Percentiles rank a stretch among this genome's conserved stretches.
Evolutionary conservation across 2,113 vertebrate genomes (phyloP).

Genomic region (Grus americana): DNA sequence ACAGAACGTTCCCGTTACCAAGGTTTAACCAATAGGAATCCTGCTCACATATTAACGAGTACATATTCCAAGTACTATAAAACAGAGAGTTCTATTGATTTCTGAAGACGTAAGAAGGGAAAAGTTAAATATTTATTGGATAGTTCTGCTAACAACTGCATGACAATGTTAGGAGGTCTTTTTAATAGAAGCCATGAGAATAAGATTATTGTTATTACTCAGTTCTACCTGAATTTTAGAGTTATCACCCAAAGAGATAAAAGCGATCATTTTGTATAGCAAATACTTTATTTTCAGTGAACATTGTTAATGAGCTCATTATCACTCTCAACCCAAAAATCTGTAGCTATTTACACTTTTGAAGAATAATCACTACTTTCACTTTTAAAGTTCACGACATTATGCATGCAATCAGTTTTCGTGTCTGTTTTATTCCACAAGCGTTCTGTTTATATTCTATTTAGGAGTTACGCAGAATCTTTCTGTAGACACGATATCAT

Average conservation of each 20-base stretch:
- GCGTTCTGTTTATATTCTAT: not conserved
- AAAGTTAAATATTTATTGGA: slow-evolving; percentile 39
- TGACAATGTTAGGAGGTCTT: not conserved
- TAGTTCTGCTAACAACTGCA: not conserved
- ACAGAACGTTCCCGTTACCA: slow-evolving; percentile 63
- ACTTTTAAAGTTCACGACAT: not conserved
- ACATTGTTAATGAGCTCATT: not conserved
- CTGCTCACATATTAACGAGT: slow-evolving; percentile 31
- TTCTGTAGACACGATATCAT: not conserved
- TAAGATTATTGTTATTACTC: not conserved
- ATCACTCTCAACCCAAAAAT: not conserved
- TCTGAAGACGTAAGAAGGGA: slow-evolving; percentile 1
- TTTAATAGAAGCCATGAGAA: not conserved
- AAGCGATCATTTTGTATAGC: not conserved
- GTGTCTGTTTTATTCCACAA: not conserved
- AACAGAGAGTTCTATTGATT: slow-evolving; percentile 43
- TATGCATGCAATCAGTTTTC: not conserved
- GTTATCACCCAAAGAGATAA: not conserved
- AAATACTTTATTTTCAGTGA: not conserved
- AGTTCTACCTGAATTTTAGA: not conserved
- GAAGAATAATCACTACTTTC: not conserved
- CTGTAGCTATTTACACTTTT: not conserved
- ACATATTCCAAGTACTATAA: slow-evolving; percentile 26
- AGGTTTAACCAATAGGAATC: slow-evolving; percentile 55
- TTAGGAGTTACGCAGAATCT: not conserved